These are phyloP conservation scores for Eupithecia centaureata DNA, from an alignment of 2,888 invertebrate species.

Conservation along the genomic window DNA sequence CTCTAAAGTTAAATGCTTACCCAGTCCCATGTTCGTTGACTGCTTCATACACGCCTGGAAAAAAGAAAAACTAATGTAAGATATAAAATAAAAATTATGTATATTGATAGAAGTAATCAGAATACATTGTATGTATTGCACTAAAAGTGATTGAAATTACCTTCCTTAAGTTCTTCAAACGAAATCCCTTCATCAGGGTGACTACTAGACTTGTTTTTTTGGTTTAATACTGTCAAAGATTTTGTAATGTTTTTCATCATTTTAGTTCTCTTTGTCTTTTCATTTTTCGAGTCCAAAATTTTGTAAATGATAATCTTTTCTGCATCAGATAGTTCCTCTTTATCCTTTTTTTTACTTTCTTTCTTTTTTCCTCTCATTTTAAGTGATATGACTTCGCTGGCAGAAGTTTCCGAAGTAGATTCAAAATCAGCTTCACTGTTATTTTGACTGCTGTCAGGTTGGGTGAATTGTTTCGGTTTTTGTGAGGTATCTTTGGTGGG, in stretches of 20 bases:
- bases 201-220: constrained; percentile 29
- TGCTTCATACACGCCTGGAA: constrained; percentile 69
- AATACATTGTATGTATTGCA: constrained; percentile 7
- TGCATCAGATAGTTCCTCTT: constrained; percentile 59
- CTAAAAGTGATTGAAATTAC: constrained; percentile 43
- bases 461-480: constrained; percentile 50
- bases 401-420: constrained; percentile 61
- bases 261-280: constrained; percentile 54
- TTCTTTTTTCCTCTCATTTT: constrained; percentile 35
- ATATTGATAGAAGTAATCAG: too few species aligned
- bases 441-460: constrained; percentile 56
- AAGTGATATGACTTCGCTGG: constrained; percentile 54
- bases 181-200: constrained; percentile 47
- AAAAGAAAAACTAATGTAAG: too few species aligned
- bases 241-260: constrained; percentile 56
- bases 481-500: constrained; percentile 69
- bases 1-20: constrained; percentile 52
- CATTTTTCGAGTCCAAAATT: constrained; percentile 63
- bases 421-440: constrained; percentile 49
- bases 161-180: constrained; percentile 62
- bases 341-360: constrained; percentile 38
- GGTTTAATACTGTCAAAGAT: constrained; percentile 50
- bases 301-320: constrained; percentile 77
- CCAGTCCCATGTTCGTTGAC: constrained; percentile 65
- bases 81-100: too few species aligned